These are phyloP conservation scores for Myiotriccus ornatus DNA, from an alignment of 2,797 vertebrate genomes.

Conservation along the genomic window DNA sequence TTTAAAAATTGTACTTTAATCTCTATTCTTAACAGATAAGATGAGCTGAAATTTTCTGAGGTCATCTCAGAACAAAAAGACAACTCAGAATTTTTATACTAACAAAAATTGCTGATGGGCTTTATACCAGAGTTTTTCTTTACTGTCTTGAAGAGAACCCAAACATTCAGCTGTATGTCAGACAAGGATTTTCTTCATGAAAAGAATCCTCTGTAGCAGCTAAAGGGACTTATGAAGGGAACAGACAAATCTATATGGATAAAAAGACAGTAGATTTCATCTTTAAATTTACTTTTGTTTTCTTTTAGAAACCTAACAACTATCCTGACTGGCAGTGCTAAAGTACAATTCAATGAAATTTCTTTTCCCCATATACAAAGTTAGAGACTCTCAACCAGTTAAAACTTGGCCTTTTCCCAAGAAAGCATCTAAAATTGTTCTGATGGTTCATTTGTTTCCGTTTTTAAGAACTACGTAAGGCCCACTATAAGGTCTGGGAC, in stretches of 20 bases:
- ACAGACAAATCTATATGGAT: not conserved
- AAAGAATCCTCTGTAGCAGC: not conserved
- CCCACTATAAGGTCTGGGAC: not conserved
- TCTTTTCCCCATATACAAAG: not conserved
- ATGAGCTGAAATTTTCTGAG: not conserved
- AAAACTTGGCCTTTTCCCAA: not conserved
- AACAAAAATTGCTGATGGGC: not conserved
- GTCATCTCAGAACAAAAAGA: not conserved
- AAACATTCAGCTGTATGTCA: not conserved
- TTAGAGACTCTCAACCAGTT: not conserved
- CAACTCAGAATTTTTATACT: not conserved
- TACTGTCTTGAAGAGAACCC: not conserved
- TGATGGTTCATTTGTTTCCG: not conserved
- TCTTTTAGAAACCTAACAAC: not conserved
- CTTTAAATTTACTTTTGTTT: not conserved
- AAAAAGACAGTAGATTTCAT: not conserved
- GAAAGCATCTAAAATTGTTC: not conserved
- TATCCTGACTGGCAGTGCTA: accelerated
- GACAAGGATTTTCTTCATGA: not conserved
- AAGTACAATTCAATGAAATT: not conserved
- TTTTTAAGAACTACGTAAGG: not conserved
- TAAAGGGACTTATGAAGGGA: not conserved
- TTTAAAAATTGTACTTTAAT: not conserved
- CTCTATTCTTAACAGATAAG: not conserved
- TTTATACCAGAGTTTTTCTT: not conserved